Percentiles rank a stretch among this genome's conserved stretches.
Conservation (phyloP, 92 coral and sea anemone genomes). For the Actinostola sp. region DNA sequence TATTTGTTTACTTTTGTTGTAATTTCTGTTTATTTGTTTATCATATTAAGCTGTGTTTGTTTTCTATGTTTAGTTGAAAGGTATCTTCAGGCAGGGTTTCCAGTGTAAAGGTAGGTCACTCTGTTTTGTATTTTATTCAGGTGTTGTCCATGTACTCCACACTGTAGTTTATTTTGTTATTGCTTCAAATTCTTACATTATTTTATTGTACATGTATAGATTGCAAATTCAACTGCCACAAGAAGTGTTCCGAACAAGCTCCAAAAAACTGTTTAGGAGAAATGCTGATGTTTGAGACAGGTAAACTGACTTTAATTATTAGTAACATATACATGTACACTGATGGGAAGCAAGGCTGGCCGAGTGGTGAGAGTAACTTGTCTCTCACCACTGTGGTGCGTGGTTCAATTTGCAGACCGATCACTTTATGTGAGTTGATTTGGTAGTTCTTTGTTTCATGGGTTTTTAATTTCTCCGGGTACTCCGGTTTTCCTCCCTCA, state of each 20-base stretch:
- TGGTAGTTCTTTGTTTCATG: too few species aligned
- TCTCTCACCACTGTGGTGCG: too few species aligned
- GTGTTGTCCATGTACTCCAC: background rate
- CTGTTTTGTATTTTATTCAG: background rate
- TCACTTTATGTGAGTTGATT: too few species aligned
- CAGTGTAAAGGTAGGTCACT: constrained; percentile 89
- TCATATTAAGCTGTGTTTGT: background rate
- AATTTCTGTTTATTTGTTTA: background rate
- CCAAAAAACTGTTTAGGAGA: constrained; percentile 96
- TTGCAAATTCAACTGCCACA: constrained; percentile 96
- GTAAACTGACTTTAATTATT: constrained; percentile 12
- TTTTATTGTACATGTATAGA: constrained; percentile 48
- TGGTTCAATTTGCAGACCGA: too few species aligned
- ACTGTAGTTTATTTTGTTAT: background rate
- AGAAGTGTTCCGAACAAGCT: constrained; percentile 83
- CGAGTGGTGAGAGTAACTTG: too few species aligned
- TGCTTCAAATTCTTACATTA: background rate
- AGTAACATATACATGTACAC: background rate
- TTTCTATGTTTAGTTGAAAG: constrained; percentile 59
- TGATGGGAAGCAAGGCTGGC: too few species aligned
- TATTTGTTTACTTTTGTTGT: too few species aligned
- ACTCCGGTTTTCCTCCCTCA: too few species aligned
- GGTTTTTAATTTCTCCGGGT: too few species aligned
- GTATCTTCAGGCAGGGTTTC: constrained; percentile 89
- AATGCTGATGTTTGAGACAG: constrained; percentile 71